Conservation (phyloP, 1,140 invertebrate genomes). For the Colletes gigas region DNA sequence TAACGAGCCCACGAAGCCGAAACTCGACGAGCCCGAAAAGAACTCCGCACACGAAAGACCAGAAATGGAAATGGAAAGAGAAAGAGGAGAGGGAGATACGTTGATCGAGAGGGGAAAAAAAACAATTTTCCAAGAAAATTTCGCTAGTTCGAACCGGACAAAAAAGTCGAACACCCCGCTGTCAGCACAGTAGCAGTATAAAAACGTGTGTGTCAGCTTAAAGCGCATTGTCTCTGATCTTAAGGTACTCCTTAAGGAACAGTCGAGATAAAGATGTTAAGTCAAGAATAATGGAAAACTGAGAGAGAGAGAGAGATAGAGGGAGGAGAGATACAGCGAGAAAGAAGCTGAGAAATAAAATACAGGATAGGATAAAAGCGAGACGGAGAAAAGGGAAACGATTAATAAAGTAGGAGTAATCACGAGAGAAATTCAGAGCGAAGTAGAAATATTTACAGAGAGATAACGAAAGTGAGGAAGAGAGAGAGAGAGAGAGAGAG, state of each 20-base stretch:
- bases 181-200: slow-evolving; percentile 51
- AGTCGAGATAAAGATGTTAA: slow-evolving; percentile 57
- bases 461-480: slow-evolving; percentile 19
- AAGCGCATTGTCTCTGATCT: slow-evolving; percentile 76
- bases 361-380: slow-evolving; percentile 59
- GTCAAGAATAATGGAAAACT: slow-evolving; percentile 8
- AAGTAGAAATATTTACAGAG: slow-evolving; percentile 60
- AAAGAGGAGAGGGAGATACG: neutral
- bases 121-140: neutral
- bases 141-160: neutral
- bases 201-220: slow-evolving; percentile 69
- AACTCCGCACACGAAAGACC: neutral
- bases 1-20: neutral
- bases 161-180: slow-evolving; percentile 63
- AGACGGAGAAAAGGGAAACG: slow-evolving; percentile 56
- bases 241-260: slow-evolving; percentile 42
- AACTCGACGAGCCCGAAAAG: neutral
- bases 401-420: slow-evolving; percentile 37
- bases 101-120: neutral
- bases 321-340: slow-evolving; percentile 25
- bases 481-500: slow-evolving; percentile 23
- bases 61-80: neutral
- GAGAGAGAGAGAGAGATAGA: slow-evolving; percentile 57
- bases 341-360: slow-evolving; percentile 22
- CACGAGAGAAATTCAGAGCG: slow-evolving; percentile 56